Conservation (phyloP, 2,797 vertebrate genomes). For the Notoglanidium macrostoma region DNA sequence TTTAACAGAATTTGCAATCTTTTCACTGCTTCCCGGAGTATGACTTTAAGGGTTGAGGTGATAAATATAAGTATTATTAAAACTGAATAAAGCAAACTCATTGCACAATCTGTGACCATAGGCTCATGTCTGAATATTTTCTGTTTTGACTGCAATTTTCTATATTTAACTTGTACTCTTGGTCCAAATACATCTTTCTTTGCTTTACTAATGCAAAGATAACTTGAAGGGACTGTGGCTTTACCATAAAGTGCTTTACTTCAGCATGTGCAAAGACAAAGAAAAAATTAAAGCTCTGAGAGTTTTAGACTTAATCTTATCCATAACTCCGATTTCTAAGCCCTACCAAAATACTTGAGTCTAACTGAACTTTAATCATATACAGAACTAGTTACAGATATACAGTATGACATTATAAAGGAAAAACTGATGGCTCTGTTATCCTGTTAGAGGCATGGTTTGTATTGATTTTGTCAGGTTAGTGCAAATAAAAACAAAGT, state of each 20-base stretch:
- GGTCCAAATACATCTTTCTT: neutral
- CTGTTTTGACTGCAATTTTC: neutral
- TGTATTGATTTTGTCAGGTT: neutral
- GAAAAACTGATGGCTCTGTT: neutral
- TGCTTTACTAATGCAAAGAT: neutral
- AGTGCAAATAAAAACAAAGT: neutral
- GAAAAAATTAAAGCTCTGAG: neutral
- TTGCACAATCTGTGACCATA: neutral
- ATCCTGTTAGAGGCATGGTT: neutral
- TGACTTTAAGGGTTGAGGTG: neutral
- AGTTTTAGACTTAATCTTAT: neutral
- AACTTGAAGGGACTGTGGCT: neutral
- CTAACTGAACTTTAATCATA: neutral
- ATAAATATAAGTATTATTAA: neutral
- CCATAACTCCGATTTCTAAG: neutral
- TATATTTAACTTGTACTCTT: neutral
- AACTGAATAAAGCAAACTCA: neutral
- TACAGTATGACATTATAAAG: neutral
- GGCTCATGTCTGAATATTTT: neutral
- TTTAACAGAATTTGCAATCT: neutral
- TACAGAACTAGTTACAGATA: neutral
- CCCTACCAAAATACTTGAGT: neutral
- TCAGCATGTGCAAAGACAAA: neutral
- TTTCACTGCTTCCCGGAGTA: neutral
- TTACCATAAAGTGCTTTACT: neutral